Conservation (phyloP, 1,140 invertebrate species). For the Megalopta genalis region DNA sequence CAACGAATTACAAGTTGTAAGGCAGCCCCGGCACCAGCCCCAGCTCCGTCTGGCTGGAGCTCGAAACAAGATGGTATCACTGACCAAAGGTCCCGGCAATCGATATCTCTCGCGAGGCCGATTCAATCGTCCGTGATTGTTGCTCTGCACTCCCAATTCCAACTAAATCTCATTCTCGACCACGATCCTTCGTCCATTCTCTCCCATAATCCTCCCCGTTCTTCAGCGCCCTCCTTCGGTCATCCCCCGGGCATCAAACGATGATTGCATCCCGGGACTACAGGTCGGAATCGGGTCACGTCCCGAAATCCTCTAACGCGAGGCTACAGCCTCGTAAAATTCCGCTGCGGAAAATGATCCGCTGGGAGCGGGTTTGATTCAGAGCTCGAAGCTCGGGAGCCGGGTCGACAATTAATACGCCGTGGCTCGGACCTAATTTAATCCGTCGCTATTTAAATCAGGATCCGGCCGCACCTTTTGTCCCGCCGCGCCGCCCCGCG, state of each 20-base stretch:
- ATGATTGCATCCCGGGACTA: constrained; percentile 62
- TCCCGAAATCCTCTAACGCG: constrained; percentile 55
- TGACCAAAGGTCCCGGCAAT: constrained; percentile 20
- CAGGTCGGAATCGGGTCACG: constrained; percentile 54
- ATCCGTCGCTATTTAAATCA: neutral
- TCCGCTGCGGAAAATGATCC: constrained; percentile 30
- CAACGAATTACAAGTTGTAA: constrained; percentile 38
- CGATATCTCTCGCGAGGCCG: constrained; percentile 55
- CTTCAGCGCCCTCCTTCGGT: constrained; percentile 22
- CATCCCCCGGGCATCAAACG: constrained; percentile 58
- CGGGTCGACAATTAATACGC: constrained; percentile 23
- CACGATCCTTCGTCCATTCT: constrained; percentile 51
- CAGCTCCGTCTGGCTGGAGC: neutral
- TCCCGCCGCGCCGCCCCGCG: neutral
- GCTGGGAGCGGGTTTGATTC: constrained; percentile 12
- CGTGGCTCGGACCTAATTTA: neutral
- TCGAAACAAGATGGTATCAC: constrained; percentile 47
- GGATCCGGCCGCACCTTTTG: neutral
- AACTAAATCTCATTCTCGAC: constrained; percentile 48
- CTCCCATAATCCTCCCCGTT: constrained; percentile 46
- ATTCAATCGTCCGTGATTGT: constrained; percentile 69
- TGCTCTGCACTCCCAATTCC: constrained; percentile 39
- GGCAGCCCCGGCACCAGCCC: too few relatives aligned
- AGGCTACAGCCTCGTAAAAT: constrained; percentile 33
- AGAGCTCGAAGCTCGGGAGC: constrained; percentile 8